phyloP scores from a whole-genome alignment of 2,113 vertebrate species.

The Syrmaticus mikado region DNA sequence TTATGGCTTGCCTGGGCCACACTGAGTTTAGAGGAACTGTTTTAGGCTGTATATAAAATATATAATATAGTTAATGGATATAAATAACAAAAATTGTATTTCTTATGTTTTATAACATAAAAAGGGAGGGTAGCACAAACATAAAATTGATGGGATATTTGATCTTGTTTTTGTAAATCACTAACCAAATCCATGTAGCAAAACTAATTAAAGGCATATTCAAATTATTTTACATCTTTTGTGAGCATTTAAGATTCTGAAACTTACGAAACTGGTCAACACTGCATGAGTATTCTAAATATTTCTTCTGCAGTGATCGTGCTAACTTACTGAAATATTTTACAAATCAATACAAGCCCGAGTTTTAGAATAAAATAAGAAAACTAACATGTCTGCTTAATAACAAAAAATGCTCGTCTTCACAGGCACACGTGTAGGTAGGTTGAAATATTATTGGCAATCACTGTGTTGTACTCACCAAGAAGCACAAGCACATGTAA shows the following conservation, averaged over 20 bases:
- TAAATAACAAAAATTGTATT: not conserved
- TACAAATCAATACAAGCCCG: no score
- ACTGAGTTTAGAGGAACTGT: not conserved
- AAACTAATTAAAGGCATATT: not conserved
- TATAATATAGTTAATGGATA: not conserved
- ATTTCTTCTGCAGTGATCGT: no score
- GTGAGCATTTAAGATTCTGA: not conserved
- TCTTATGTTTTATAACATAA: not conserved
- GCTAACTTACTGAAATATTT: no score
- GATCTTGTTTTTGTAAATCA: not conserved
- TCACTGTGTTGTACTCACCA: no score
- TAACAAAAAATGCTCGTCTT: no score
- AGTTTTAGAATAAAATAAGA: no score
- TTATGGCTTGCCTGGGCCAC: not conserved
- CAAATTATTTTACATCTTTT: not conserved
- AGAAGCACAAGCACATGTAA: no score
- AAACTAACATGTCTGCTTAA: no score
- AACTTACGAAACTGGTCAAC: not conserved
- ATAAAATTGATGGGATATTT: not conserved
- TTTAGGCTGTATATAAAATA: not conserved
- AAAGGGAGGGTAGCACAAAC: not conserved
- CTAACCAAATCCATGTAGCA: not conserved
- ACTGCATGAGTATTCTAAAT: no score
- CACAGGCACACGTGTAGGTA: no score
- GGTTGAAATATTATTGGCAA: no score